Percentiles rank a stretch among this genome's conserved stretches.
These are phyloP conservation scores for Onchidella celtica DNA, from an alignment of 2,888 invertebrate genomes.

Conservation along the genomic window DNA sequence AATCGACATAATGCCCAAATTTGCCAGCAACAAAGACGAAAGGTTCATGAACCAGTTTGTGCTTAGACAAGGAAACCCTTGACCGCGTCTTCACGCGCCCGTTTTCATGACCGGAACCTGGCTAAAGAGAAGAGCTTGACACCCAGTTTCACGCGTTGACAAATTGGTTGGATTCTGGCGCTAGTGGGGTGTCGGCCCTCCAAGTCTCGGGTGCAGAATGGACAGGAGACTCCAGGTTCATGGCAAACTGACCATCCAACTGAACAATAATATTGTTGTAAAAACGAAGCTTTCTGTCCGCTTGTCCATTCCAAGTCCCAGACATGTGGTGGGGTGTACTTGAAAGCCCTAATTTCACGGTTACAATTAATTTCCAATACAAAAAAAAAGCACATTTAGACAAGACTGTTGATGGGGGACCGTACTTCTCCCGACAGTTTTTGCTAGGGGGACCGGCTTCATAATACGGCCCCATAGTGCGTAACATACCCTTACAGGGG, in stretches of 20 bases:
- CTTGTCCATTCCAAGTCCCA: neutral
- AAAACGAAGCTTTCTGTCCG: neutral
- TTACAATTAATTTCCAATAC: no score
- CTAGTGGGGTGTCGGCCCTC: conserved; percentile 11
- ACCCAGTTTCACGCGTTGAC: neutral
- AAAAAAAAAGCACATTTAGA: no score
- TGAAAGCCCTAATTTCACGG: no score
- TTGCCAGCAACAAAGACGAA: neutral
- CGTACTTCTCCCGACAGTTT: no score
- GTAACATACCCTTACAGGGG: no score
- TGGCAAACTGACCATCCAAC: conserved; percentile 5
- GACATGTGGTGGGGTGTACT: no score
- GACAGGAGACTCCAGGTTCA: neutral
- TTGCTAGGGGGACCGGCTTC: no score
- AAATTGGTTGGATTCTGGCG: conserved; percentile 26
- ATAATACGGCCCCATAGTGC: no score
- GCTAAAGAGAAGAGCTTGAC: conserved; percentile 2
- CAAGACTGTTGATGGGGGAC: no score
- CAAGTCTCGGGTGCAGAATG: neutral
- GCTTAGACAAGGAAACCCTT: neutral
- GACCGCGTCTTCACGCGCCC: neutral
- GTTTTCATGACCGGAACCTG: neutral
- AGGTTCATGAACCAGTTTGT: neutral
- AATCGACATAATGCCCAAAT: neutral
- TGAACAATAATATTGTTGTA: conserved; percentile 8